A percentile compares a stretch with the other conserved stretches of the same genome.
Evolutionary conservation across 2,113 vertebrate species (phyloP).

Genomic region (Zapornia atra): DNA sequence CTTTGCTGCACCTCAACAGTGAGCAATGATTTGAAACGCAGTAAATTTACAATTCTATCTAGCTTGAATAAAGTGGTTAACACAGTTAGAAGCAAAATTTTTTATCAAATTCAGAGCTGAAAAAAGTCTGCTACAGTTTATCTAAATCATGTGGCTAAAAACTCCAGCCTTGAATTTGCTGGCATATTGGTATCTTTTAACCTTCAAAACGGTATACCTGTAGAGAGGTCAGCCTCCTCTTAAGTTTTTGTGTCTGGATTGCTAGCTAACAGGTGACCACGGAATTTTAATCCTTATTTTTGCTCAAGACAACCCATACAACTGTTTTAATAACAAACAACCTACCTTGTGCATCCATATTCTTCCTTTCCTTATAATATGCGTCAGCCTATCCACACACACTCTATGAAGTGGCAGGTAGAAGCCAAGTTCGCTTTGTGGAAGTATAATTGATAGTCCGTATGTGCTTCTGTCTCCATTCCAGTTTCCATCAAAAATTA

Average conservation of each 20-base stretch:
- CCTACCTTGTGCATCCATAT: slow-evolving; percentile 99
- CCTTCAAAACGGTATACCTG: not conserved
- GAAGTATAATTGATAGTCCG: slow-evolving; percentile 93
- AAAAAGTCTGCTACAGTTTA: not conserved
- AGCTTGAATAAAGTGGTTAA: not conserved
- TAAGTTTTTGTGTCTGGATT: not conserved
- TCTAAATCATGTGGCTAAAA: not conserved
- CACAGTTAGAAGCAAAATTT: not conserved
- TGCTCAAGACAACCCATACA: not conserved
- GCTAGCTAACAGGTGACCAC: not conserved
- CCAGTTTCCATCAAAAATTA: slow-evolving; percentile 97
- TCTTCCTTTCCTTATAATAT: slow-evolving; percentile 94
- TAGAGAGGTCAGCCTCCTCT: not conserved
- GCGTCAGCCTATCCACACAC: slow-evolving; percentile 93
- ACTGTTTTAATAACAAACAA: not conserved
- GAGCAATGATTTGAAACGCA: not conserved
- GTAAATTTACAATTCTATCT: not conserved
- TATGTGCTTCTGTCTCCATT: slow-evolving; percentile 97
- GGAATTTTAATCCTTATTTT: not conserved
- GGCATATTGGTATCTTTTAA: not conserved
- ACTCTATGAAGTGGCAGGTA: slow-evolving; percentile 93
- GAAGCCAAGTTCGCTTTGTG: slow-evolving; percentile 91
- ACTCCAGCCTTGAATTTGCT: not conserved
- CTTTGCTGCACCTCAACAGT: not conserved
- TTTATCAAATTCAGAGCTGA: not conserved